A percentile compares a stretch with the other conserved stretches of the same genome.
Evolutionary conservation across 2,797 vertebrate species (phyloP).

Genomic region (Chloroceryle inda): DNA sequence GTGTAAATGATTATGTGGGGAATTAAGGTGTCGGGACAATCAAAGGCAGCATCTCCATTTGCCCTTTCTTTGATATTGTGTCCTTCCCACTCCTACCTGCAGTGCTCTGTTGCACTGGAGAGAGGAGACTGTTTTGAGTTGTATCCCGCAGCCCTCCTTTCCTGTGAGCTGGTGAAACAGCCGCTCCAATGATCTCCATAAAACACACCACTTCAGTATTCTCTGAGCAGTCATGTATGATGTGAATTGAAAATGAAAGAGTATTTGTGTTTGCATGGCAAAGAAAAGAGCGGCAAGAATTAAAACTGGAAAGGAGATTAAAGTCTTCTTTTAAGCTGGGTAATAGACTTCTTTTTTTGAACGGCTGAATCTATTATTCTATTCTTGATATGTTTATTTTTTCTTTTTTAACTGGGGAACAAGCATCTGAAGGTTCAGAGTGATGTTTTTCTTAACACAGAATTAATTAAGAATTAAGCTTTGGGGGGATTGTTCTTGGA

Average conservation of each 20-base stretch:
- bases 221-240: background rate
- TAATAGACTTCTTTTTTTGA: background rate
- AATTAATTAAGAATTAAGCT: background rate
- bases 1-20: background rate
- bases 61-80: background rate
- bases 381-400: background rate
- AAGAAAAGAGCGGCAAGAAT: background rate
- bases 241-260: background rate
- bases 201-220: background rate
- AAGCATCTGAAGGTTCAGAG: background rate
- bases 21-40: background rate
- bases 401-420: background rate
- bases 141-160: background rate
- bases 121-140: background rate
- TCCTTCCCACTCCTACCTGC: rapidly evolving
- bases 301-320: background rate
- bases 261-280: background rate
- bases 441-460: background rate
- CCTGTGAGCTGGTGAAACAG: background rate
- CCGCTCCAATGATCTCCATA: background rate
- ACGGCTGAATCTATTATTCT: background rate
- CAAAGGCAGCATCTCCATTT: background rate
- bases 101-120: background rate
- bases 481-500: background rate
- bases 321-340: background rate